These are phyloP conservation scores for Timandra comae DNA, from an alignment of 2,888 invertebrate species.

Conservation along the genomic window DNA sequence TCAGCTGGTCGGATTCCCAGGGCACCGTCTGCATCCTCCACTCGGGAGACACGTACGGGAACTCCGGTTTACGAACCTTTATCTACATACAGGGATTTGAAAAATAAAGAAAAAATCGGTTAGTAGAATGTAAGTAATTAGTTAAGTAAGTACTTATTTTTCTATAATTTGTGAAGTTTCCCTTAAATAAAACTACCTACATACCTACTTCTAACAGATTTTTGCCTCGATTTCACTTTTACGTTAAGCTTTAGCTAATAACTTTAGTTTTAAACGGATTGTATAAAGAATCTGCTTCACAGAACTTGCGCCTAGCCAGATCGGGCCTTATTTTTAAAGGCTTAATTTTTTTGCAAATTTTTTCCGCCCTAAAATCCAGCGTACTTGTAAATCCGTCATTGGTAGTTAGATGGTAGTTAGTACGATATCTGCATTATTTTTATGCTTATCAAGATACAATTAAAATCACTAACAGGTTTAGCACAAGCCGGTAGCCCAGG, in stretches of 20 bases:
- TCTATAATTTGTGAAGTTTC: background rate
- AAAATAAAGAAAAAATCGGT: slow-evolving; percentile 30
- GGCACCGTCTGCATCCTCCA: slow-evolving; percentile 46
- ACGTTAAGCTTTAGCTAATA: background rate
- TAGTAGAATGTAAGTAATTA: slow-evolving; percentile 35
- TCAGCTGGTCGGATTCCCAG: slow-evolving; percentile 43
- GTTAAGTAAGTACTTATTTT: background rate
- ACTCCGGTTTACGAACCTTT: slow-evolving; percentile 19
- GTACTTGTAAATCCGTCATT: slow-evolving; percentile 17
- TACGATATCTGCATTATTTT: background rate
- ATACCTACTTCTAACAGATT: background rate
- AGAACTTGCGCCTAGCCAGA: background rate
- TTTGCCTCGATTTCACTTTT: background rate
- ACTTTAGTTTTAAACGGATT: background rate
- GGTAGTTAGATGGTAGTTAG: slow-evolving; percentile 21
- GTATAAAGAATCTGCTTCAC: too few relatives aligned
- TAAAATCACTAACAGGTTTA: slow-evolving; percentile 8
- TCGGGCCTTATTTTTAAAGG: background rate
- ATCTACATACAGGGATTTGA: slow-evolving; percentile 23
- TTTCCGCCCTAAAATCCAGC: background rate
- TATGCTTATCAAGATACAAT: background rate
- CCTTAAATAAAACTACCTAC: background rate
- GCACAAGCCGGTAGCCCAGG: slow-evolving; percentile 6
- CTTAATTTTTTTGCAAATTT: background rate
- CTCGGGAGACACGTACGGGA: slow-evolving; percentile 38